Evolutionary conservation across 1,140 invertebrate genomes (phyloP), one percentile per base, ranked within the genome.

Genomic region (Neodiprion pinetum): DNA sequence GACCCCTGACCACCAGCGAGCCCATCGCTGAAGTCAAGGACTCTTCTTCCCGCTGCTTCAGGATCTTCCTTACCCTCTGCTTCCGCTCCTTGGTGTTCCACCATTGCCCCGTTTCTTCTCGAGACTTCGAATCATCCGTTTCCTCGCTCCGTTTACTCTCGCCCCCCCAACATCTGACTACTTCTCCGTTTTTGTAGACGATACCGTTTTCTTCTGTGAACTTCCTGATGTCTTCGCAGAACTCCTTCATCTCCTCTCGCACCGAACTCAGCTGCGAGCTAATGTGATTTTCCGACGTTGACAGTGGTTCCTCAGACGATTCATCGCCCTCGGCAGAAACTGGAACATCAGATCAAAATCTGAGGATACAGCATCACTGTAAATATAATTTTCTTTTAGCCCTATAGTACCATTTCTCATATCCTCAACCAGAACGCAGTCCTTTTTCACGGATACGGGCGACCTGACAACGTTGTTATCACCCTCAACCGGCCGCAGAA

Each of bases 191-290:
- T 23, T 80, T 76, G 50, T 79, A 78, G 8, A 80, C 50, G 23
- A 84, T 81, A 2, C 75, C 80, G 53, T 80, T 82, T 9, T 80
- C 75, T 48, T 77, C 75, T n/a, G 77, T 69, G 67, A 85, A 84
- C 69, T 78, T 77, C 17, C 77, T 74, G 73, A 85, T 78, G 11
- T 67, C 69, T 1, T 47, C 67, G 48, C 76, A 80, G 70, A 83
- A 84, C 10, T 80, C 73, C 71, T 74, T 78, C 78, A 85, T 83
- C 9, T 80, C 82, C 70, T 79, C 72, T 14, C 81, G 81, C 53
- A 61, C n/a, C 8, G 53, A 61, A 14, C 53, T 17, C 11, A 17
- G 53, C 53, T 61, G 11, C n/a, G 11, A 11, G 53, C 11, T 12
- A 61, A 12, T n/a, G 28, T 40, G 28, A 40, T 40, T 40, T 1